These are phyloP conservation scores for Neolamprologus ventralis DNA, from an alignment of 2,113 vertebrate genomes.

Conservation along the genomic window DNA sequence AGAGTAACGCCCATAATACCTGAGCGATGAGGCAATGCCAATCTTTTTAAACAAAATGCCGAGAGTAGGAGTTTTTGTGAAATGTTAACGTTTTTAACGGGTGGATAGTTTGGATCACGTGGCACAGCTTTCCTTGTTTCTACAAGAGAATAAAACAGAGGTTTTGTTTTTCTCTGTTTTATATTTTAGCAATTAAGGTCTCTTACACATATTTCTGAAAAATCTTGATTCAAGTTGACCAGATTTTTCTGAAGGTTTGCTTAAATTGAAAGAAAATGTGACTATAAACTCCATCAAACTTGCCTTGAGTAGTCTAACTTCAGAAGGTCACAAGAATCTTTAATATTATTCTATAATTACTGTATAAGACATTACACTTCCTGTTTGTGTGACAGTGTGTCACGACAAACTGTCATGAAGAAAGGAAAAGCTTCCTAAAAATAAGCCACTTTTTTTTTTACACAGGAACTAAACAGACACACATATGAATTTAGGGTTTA, in stretches of 20 bases:
- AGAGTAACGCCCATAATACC: neutral
- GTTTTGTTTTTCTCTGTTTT: neutral
- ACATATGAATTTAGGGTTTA: constrained; percentile 64
- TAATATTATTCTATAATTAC: neutral
- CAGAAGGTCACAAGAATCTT: neutral
- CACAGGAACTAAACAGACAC: constrained; percentile 38
- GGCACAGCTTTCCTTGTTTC: neutral
- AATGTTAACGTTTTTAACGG: neutral
- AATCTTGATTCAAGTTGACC: neutral
- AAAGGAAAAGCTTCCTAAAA: neutral
- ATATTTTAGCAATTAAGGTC: neutral
- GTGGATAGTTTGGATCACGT: neutral
- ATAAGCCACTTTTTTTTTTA: neutral
- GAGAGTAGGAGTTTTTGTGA: neutral
- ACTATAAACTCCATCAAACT: neutral
- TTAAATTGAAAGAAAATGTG: neutral
- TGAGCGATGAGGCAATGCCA: neutral
- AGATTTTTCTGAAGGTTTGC: neutral
- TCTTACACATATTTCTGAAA: neutral
- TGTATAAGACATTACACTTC: neutral
- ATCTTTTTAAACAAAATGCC: neutral
- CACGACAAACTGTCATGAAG: neutral
- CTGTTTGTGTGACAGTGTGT: neutral
- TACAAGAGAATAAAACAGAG: neutral
- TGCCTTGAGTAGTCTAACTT: neutral